A percentile compares a stretch with the other conserved stretches of the same genome.
These are phyloP conservation scores for Trissoscelio sp. DNA, from an alignment of 2,888 invertebrate species.

Conservation along the genomic window DNA sequence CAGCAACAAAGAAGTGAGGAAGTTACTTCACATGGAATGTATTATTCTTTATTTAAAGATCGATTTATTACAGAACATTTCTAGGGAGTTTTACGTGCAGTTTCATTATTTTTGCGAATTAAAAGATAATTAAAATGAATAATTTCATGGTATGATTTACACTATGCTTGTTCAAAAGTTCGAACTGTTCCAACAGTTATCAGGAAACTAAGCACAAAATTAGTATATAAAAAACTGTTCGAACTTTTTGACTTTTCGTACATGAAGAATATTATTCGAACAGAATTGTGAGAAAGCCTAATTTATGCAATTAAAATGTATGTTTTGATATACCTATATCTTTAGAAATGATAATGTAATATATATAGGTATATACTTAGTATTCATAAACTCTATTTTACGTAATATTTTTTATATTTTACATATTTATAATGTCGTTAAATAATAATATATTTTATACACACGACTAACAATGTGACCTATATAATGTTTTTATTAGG, in stretches of 20 bases:
- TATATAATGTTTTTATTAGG: neutral
- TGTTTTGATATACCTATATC: no score
- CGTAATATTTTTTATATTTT: no score
- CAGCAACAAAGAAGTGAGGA: slow-evolving; percentile 26
- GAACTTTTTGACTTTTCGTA: no score
- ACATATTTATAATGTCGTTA: no score
- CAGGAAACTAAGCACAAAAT: no score
- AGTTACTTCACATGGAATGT: slow-evolving; percentile 20
- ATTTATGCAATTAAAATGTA: no score
- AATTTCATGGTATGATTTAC: neutral
- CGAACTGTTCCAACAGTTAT: no score
- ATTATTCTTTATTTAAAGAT: slow-evolving; percentile 45
- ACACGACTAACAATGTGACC: neutral
- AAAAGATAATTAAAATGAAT: neutral
- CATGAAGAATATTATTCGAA: no score
- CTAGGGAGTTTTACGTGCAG: neutral
- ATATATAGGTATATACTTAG: neutral
- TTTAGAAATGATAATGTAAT: no score
- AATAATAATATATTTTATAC: neutral
- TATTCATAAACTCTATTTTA: neutral
- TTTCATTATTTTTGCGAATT: neutral
- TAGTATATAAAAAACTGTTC: no score
- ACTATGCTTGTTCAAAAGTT: neutral
- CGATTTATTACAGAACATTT: slow-evolving; percentile 15
- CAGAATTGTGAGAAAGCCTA: no score